Conservation (phyloP, 2,797 vertebrate genomes). For the Cynopterus sphinx region DNA sequence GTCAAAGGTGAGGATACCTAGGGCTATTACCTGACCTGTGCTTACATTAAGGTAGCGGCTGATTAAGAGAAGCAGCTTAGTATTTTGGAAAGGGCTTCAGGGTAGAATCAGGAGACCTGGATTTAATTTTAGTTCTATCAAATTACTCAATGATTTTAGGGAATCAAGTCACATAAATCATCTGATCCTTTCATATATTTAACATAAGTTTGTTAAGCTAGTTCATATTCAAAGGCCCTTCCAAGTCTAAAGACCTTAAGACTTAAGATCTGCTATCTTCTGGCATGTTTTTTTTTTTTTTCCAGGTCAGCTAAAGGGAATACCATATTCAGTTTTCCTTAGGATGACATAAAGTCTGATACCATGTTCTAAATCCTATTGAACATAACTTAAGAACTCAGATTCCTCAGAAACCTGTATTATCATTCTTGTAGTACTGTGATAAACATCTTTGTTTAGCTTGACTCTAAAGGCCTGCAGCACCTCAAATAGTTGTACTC, state of each 20-base stretch:
- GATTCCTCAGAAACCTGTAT: background rate
- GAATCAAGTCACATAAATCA: conserved; percentile 30
- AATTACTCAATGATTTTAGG: background rate
- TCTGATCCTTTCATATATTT: conserved; percentile 39
- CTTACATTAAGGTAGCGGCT: background rate
- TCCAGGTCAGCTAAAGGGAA: conserved; percentile 1
- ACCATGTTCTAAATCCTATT: background rate
- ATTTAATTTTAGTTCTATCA: conserved; percentile 11
- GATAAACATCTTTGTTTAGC: background rate
- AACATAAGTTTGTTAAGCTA: conserved; percentile 6
- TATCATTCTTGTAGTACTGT: background rate
- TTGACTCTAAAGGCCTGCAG: background rate
- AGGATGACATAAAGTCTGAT: background rate
- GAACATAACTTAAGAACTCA: background rate
- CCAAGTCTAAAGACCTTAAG: background rate
- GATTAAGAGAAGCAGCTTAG: background rate
- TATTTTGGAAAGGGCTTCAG: background rate
- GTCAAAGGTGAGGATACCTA: background rate
- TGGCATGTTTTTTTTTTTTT: background rate
- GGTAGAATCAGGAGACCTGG: background rate
- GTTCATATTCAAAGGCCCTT: conserved; percentile 36
- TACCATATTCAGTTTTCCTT: background rate
- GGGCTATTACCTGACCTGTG: background rate
- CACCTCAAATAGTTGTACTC: background rate
- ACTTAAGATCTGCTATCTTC: conserved; percentile 31